Conservation (phyloP, 23 tunicate species). For the Aplidium turbinatum region DNA sequence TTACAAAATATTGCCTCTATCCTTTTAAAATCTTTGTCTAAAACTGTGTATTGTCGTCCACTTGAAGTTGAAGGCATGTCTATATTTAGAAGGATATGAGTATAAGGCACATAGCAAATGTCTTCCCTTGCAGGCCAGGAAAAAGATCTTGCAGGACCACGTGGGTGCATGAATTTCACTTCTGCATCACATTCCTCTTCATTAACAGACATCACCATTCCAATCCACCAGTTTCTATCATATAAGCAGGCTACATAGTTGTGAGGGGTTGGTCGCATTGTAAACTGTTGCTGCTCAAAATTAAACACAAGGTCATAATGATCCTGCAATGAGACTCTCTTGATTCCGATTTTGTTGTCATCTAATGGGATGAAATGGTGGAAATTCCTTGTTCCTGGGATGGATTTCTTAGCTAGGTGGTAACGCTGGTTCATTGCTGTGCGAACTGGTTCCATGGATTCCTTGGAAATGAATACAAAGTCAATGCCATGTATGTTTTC, state of each 20-base stretch:
- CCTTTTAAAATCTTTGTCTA: constrained; percentile 3
- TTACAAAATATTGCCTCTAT: constrained; percentile 2
- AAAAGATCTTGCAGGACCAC: background rate
- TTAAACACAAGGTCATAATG: constrained; percentile 34
- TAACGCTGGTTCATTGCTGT: constrained; percentile 13
- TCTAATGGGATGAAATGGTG: constrained; percentile 30
- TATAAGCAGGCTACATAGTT: constrained; percentile 24
- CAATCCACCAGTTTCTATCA: constrained; percentile 5
- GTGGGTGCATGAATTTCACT: background rate
- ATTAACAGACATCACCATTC: background rate
- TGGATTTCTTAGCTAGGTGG: constrained; percentile 17
- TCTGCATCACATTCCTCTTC: background rate
- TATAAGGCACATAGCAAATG: too few species aligned
- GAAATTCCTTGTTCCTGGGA: constrained; percentile 38
- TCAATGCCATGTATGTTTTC: constrained; percentile 24
- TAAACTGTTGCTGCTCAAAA: constrained; percentile 23
- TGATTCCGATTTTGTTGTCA: constrained; percentile 29
- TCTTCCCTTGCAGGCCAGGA: too few species aligned
- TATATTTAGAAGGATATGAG: background rate
- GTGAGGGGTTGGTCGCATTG: constrained; percentile 30
- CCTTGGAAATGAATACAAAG: constrained; percentile 26
- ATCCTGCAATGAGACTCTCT: constrained; percentile 28
- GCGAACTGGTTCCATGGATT: constrained; percentile 23
- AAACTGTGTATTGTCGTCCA: constrained; percentile 9
- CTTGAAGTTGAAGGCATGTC: constrained; percentile 14